Percentiles rank a stretch among this genome's conserved stretches.
These are phyloP conservation scores for Sparus aurata DNA, from an alignment of 2,797 vertebrate genomes.

Conservation along the genomic window DNA sequence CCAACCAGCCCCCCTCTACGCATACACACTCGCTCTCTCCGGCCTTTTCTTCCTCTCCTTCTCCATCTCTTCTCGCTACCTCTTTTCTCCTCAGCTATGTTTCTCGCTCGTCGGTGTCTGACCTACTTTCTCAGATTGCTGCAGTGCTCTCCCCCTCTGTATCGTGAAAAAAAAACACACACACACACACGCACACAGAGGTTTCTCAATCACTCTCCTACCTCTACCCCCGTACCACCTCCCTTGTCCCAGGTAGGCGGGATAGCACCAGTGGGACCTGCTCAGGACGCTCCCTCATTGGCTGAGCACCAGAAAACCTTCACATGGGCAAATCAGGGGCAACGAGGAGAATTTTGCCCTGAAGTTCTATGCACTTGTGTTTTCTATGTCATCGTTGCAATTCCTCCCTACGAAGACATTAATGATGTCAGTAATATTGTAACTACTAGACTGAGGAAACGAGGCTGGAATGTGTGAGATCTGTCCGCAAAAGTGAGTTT, in stretches of 20 bases:
- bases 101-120: conserved; percentile 76
- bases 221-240: conserved; percentile 43
- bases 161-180: conserved; percentile 61
- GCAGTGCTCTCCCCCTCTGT: conserved; percentile 79
- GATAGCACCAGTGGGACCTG: conserved; percentile 66
- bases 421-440: conserved; percentile 24
- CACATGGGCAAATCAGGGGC: conserved; percentile 56
- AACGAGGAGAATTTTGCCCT: conserved; percentile 43
- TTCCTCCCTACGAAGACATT: conserved; percentile 30
- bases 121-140: conserved; percentile 83
- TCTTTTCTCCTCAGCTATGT: conserved; percentile 73
- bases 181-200: conserved; percentile 47
- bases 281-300: conserved; percentile 59
- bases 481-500: conserved; percentile 15
- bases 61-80: conserved; percentile 63
- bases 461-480: conserved; percentile 8
- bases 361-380: conserved; percentile 39
- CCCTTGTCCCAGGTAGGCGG: conserved; percentile 61
- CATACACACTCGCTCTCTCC: neutral
- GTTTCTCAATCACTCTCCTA: conserved; percentile 69
- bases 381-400: conserved; percentile 17
- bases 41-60: conserved; percentile 17
- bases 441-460: neutral
- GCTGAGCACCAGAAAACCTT: conserved; percentile 56
- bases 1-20: neutral